A percentile compares a stretch with the other conserved stretches of the same genome.
phyloP scores from a whole-genome alignment of 2,797 vertebrate species.

The Philypnodon macrostomus region DNA sequence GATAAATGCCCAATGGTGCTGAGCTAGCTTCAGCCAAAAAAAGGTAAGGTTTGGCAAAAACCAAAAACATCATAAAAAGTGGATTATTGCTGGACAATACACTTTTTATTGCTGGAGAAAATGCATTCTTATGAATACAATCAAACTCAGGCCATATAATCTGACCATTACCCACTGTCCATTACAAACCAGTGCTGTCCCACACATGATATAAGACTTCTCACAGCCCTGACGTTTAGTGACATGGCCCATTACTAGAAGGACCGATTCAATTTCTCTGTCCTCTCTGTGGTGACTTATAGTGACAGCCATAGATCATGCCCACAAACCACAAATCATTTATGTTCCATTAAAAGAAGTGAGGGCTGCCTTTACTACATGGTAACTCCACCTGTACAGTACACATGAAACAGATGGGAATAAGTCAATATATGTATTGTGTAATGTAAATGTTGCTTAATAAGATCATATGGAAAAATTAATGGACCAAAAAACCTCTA shows the following conservation, averaged over 20 bases:
- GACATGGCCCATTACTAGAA: conserved; percentile 44
- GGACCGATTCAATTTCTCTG: conserved; percentile 56
- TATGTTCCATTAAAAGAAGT: conserved; percentile 39
- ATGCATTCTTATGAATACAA: no score
- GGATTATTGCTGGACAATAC: no score
- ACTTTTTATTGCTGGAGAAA: no score
- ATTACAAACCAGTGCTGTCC: neutral
- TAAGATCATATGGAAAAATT: neutral
- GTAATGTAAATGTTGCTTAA: neutral
- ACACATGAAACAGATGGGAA: conserved; percentile 37
- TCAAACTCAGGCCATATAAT: no score
- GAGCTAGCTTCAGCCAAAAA: no score
- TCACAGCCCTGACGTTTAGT: conserved; percentile 34
- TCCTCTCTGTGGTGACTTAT: conserved; percentile 42
- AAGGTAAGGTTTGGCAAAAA: no score
- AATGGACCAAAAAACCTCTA: no score
- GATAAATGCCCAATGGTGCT: no score
- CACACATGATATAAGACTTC: conserved; percentile 24
- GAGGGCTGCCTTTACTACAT: no score
- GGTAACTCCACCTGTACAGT: conserved; percentile 23
- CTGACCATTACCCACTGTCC: no score
- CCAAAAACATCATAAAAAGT: no score
- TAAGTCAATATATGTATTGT: conserved; percentile 11
- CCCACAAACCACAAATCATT: conserved; percentile 31
- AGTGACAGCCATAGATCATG: conserved; percentile 57